Percentiles rank a stretch among this genome's conserved stretches.
Evolutionary conservation across 2,888 invertebrate species (phyloP).

Genomic region (Drosophila kambysellisi): DNA sequence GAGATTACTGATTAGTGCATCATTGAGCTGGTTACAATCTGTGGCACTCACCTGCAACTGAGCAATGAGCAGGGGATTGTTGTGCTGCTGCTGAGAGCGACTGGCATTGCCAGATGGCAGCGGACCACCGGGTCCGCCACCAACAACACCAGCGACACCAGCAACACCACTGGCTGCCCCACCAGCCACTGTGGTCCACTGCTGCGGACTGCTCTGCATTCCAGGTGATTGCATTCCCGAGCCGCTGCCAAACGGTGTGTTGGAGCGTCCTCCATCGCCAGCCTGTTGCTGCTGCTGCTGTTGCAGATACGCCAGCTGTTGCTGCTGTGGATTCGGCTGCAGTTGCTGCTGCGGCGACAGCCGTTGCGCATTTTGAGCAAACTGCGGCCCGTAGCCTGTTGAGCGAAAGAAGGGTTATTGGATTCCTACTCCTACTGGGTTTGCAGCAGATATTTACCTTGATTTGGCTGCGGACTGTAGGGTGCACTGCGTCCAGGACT

Average conservation of each 20-base stretch:
- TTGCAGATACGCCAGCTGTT: constrained; percentile 62
- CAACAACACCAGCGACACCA: constrained; percentile 57
- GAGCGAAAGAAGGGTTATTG: neutral
- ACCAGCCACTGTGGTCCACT: constrained; percentile 59
- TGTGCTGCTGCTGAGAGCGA: constrained; percentile 91
- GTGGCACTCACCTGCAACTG: constrained; percentile 90
- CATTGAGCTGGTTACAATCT: constrained; percentile 10
- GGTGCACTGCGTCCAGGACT: constrained; percentile 85
- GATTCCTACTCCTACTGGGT: neutral
- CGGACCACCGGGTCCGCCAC: constrained; percentile 55
- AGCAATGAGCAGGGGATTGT: constrained; percentile 95
- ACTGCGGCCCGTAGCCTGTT: constrained; percentile 83
- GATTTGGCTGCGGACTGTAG: constrained; percentile 84
- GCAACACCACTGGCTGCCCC: constrained; percentile 30
- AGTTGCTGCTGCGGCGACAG: constrained; percentile 84
- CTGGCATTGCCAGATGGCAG: constrained; percentile 63
- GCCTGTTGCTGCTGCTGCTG: constrained; percentile 75
- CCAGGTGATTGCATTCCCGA: constrained; percentile 84
- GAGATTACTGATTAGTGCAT: constrained; percentile 40
- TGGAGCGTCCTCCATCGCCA: constrained; percentile 63
- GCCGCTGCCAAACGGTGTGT: constrained; percentile 69
- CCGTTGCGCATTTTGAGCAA: constrained; percentile 83
- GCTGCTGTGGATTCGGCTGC: constrained; percentile 64
- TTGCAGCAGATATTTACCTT: constrained; percentile 64
- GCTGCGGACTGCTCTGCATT: constrained; percentile 78